phyloP scores from a whole-genome alignment of 2,888 invertebrate genomes.

The Agapostemon virescens region DNA sequence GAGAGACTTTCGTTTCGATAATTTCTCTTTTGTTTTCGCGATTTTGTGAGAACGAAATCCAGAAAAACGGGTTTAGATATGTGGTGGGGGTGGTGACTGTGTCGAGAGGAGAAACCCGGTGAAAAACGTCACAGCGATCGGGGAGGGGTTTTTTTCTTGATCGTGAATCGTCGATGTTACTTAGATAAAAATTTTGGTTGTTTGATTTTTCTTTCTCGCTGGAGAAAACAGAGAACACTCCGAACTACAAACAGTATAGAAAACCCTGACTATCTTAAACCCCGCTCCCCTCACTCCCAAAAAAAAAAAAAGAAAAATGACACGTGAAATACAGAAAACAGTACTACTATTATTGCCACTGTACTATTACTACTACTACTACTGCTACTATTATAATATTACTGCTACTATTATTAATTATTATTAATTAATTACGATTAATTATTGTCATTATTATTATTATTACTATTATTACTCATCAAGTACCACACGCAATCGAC shows the following conservation, averaged over 20 bases:
- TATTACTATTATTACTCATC: conserved; percentile 65
- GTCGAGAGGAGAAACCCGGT: background rate
- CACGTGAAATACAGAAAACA: conserved; percentile 61
- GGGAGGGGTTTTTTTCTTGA: background rate
- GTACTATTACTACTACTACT: conserved; percentile 58
- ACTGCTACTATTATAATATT: conserved; percentile 61
- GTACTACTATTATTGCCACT: conserved; percentile 62
- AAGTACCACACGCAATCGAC: conserved; percentile 47
- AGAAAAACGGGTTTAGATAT: background rate
- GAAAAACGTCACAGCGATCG: background rate
- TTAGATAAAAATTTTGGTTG: background rate
- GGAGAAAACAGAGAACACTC: background rate
- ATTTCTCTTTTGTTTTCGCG: conserved; percentile 17
- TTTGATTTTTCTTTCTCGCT: background rate
- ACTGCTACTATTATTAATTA: conserved; percentile 64
- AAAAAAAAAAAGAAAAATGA: too few relatives aligned
- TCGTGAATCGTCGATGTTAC: background rate
- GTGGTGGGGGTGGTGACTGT: background rate
- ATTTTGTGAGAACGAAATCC: background rate
- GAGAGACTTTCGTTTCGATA: background rate
- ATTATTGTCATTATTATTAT: conserved; percentile 61
- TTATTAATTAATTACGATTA: conserved; percentile 52
- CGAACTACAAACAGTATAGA: conserved; percentile 6
- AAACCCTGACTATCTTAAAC: conserved; percentile 41
- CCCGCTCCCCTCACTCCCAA: conserved; percentile 67